A percentile compares a stretch with the other conserved stretches of the same genome.
Conservation (phyloP, 1,140 invertebrate genomes). For the Glossosoma conforme region DNA sequence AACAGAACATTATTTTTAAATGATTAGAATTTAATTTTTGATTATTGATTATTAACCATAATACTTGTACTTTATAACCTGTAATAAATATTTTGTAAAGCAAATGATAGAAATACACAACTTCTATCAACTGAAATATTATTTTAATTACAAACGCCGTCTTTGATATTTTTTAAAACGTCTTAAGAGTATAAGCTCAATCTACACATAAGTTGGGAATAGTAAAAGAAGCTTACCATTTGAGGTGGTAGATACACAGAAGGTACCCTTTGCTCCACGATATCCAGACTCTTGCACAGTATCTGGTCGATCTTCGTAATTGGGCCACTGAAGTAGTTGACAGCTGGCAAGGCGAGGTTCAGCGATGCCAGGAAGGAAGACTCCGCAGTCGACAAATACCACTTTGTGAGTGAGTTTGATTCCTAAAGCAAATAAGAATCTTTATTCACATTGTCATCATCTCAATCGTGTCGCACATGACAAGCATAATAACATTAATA, state of each 20-base stretch:
- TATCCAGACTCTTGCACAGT: slow-evolving; percentile 70
- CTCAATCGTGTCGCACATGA: no score
- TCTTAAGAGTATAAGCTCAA: neutral
- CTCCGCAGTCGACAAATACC: slow-evolving; percentile 69
- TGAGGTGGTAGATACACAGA: slow-evolving; percentile 69
- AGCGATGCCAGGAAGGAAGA: slow-evolving; percentile 59
- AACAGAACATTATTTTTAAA: no score
- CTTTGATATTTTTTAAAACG: slow-evolving; percentile 13
- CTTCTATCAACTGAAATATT: no score
- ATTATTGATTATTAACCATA: no score
- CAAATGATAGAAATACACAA: no score
- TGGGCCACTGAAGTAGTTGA: slow-evolving; percentile 61
- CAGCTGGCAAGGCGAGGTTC: slow-evolving; percentile 60
- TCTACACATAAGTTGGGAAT: neutral
- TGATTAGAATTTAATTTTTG: no score
- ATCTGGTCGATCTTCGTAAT: slow-evolving; percentile 66
- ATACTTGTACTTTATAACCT: no score
- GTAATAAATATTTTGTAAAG: no score
- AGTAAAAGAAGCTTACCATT: slow-evolving; percentile 53
- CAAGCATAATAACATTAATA: no score
- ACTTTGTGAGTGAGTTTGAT: slow-evolving; percentile 63
- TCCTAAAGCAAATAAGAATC: slow-evolving; percentile 51
- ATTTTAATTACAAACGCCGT: neutral
- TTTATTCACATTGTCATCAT: no score
- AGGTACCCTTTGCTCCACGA: slow-evolving; percentile 71